Percentiles rank a stretch among this genome's conserved stretches.
These are phyloP conservation scores for Lymantria monacha DNA, from an alignment of 2,888 invertebrate genomes.

Conservation along the genomic window DNA sequence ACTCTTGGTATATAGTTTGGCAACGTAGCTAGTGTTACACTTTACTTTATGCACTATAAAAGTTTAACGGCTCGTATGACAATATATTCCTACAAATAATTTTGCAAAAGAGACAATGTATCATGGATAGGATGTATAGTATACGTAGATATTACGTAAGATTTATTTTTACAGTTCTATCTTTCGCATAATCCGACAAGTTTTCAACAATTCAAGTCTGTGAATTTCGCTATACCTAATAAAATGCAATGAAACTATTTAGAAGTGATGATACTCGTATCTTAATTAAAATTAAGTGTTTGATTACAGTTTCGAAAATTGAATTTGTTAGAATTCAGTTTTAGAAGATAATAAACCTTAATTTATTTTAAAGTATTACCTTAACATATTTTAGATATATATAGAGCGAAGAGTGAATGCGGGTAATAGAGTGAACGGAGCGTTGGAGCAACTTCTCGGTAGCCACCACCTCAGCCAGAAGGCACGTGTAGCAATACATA, in stretches of 20 bases:
- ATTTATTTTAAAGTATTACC: too few species aligned
- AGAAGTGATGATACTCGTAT: not conserved
- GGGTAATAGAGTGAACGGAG: too few species aligned
- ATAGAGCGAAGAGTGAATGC: too few species aligned
- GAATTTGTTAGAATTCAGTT: too few species aligned
- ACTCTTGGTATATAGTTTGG: conserved; percentile 35
- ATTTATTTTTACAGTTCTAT: not conserved
- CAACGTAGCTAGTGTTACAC: conserved; percentile 11
- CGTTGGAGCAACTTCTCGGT: too few species aligned
- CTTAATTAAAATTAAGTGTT: too few species aligned
- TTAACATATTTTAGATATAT: too few species aligned
- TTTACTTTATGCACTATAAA: conserved; percentile 24
- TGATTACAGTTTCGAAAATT: too few species aligned
- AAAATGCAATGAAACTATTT: not conserved
- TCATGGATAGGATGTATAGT: not conserved
- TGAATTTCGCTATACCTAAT: not conserved
- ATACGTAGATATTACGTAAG: not conserved
- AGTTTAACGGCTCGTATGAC: conserved; percentile 18
- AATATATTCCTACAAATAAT: not conserved
- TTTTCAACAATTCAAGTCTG: not conserved
- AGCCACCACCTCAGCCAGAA: too few species aligned
- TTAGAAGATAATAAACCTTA: too few species aligned
- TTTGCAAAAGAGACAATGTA: not conserved
- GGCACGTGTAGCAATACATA: too few species aligned
- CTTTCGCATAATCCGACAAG: not conserved